Evolutionary conservation across 2,888 invertebrate genomes (phyloP), one percentile per base, ranked within the genome.

Genomic region (Orgyia antiqua): DNA sequence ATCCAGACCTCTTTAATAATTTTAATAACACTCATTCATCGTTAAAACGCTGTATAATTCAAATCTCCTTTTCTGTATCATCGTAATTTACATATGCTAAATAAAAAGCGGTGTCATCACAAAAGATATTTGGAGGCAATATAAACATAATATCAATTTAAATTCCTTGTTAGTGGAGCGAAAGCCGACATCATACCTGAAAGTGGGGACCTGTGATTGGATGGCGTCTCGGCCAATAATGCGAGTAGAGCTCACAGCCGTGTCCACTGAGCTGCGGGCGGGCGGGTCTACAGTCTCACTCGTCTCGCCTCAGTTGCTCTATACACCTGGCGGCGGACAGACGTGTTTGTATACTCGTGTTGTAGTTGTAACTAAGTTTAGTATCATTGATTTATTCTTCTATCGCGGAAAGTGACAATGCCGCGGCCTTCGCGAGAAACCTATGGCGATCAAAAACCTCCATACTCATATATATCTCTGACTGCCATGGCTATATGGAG

Each of bases 401-500:
- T 36, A 36, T 36, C 43, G 38, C 55, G 58, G 57, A 45, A 50
- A 70, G 80, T 73, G 78, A 82, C 50, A 38, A 98, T 98, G 98
- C 98, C 98, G 74, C 92, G 98, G 69, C 98, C 98, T 58, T 95
- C 97, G 62, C 92, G 97, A 58, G 97, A 97, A 80, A 95, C 96
- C 36, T 98, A 98, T 87, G 97, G 97, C 72, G 98, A 98, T 77
- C 97, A 98, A 84, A 99, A 99, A 82, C 99, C 99, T 34, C 99
- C 99, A 12, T 99, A 98, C 77, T 98, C 98, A 24, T 99, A 99
- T 86, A 99, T 99, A 63, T 97, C 98, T 23, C 87, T 99, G 49
- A 99, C 99, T 27, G 98, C 99, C 40, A 99, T 99, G 99, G 99
- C 99, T 37, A 99, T 99, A 63, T 98, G 98, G 93, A 95, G 94